These are phyloP conservation scores for Ictalurus punctatus DNA, from an alignment of 2,113 vertebrate species.

Conservation along the genomic window DNA sequence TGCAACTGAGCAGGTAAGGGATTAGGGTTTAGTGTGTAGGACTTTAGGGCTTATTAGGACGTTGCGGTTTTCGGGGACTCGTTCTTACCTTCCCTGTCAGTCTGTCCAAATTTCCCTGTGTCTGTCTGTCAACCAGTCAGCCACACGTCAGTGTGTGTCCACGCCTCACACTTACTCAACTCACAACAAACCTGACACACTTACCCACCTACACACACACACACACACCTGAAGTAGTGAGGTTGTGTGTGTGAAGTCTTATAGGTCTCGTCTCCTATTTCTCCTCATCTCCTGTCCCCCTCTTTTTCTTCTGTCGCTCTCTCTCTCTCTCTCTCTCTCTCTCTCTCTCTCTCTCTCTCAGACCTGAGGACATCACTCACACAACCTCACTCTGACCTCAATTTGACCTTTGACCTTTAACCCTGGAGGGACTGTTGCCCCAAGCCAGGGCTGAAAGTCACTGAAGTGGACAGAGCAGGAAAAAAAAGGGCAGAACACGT, in stretches of 20 bases:
- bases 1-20: slow-evolving; percentile 7
- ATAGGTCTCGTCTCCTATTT: not conserved
- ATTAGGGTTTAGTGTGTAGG: slow-evolving; percentile 8
- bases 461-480: slow-evolving; percentile 27
- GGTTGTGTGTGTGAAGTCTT: slow-evolving; percentile 34
- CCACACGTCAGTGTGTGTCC: slow-evolving; percentile 57
- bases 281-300: not conserved
- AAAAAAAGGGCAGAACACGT: slow-evolving; percentile 24
- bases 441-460: slow-evolving; percentile 40
- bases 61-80: not conserved
- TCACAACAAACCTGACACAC: slow-evolving; percentile 53
- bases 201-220: slow-evolving; percentile 53
- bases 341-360: not conserved
- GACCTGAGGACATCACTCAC: slow-evolving; percentile 30
- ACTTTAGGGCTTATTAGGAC: not conserved
- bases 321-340: not conserved
- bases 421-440: slow-evolving; percentile 10
- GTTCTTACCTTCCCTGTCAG: slow-evolving; percentile 43
- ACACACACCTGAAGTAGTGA: slow-evolving; percentile 54
- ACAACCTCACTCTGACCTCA: slow-evolving; percentile 43
- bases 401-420: slow-evolving; percentile 48
- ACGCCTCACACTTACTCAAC: slow-evolving; percentile 51
- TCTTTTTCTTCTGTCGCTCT: not conserved
- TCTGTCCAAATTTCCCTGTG: slow-evolving; percentile 50
- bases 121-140: slow-evolving; percentile 55